These are phyloP conservation scores for Bombycilla garrulus DNA, from an alignment of 2,113 vertebrate species.

Conservation along the genomic window DNA sequence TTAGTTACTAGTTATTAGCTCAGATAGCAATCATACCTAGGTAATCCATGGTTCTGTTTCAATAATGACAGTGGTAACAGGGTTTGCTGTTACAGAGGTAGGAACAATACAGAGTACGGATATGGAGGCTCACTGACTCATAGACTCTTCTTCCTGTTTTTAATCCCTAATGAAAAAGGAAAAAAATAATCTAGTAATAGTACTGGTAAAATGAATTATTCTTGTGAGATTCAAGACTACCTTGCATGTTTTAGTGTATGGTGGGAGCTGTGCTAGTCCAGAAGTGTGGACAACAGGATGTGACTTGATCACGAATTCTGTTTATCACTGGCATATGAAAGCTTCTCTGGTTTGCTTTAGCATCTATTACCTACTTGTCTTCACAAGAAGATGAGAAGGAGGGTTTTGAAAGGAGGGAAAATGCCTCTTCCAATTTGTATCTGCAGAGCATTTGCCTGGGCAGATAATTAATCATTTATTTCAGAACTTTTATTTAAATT, in stretches of 20 bases:
- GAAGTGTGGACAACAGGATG: not conserved
- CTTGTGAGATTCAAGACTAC: not conserved
- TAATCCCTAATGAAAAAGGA: not conserved
- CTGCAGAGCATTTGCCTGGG: not conserved
- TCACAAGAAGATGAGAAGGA: not conserved
- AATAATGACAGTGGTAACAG: not conserved
- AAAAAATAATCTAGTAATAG: not conserved
- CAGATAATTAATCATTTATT: not conserved
- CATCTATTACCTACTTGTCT: not conserved
- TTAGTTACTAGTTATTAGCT: not conserved
- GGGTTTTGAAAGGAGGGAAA: not conserved
- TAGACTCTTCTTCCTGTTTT: not conserved
- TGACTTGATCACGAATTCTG: not conserved
- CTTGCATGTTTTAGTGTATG: not conserved
- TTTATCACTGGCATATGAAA: not conserved
- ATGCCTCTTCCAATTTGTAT: not conserved
- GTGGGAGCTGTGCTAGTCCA: not conserved
- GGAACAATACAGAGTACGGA: not conserved
- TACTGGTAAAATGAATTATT: not conserved
- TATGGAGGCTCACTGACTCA: not conserved
- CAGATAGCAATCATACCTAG: not conserved
- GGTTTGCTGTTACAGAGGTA: not conserved
- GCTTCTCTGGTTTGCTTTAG: not conserved
- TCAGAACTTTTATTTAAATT: not conserved
- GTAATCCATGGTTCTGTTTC: constrained; percentile 12